Evolutionary conservation across 2,797 vertebrate genomes (phyloP).

Genomic region (Ctenopoma kingsleyae): DNA sequence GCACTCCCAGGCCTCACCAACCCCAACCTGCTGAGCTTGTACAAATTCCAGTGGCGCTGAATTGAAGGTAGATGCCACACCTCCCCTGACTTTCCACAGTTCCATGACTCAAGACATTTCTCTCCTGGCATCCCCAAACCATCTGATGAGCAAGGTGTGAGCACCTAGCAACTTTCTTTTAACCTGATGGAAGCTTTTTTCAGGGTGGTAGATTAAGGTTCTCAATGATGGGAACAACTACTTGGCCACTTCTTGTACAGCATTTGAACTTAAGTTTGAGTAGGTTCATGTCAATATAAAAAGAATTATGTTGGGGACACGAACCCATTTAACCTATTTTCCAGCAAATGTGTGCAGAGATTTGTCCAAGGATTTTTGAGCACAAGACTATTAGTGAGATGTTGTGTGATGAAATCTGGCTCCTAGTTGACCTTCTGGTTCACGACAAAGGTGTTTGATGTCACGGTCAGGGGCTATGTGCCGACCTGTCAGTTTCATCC

Average conservation of each 20-base stretch:
- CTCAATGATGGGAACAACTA: not conserved
- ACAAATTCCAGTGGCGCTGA: not conserved
- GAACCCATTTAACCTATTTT: not conserved
- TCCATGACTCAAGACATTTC: constrained; percentile 4
- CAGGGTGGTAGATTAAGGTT: not conserved
- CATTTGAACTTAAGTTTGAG: not conserved
- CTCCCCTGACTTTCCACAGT: constrained; percentile 3
- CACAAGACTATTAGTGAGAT: not conserved
- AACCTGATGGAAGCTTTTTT: not conserved
- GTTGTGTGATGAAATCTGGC: not conserved
- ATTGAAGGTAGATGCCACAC: constrained; percentile 19
- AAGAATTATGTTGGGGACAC: not conserved
- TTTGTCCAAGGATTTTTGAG: not conserved
- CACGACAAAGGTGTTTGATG: not conserved
- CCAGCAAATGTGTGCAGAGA: not conserved
- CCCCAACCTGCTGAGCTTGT: constrained; percentile 61
- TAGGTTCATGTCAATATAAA: not conserved
- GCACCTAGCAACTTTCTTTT: not conserved
- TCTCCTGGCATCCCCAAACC: not conserved
- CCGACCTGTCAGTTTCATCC: not conserved
- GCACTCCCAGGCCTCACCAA: constrained; percentile 40
- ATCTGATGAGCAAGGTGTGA: constrained; percentile 15
- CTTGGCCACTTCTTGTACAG: not conserved
- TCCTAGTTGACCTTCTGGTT: not conserved
- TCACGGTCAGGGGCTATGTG: not conserved